Percentiles rank a stretch among this genome's conserved stretches.
Evolutionary conservation across 1,140 invertebrate genomes (phyloP).

Genomic region (Leguminivora glycinivorella): DNA sequence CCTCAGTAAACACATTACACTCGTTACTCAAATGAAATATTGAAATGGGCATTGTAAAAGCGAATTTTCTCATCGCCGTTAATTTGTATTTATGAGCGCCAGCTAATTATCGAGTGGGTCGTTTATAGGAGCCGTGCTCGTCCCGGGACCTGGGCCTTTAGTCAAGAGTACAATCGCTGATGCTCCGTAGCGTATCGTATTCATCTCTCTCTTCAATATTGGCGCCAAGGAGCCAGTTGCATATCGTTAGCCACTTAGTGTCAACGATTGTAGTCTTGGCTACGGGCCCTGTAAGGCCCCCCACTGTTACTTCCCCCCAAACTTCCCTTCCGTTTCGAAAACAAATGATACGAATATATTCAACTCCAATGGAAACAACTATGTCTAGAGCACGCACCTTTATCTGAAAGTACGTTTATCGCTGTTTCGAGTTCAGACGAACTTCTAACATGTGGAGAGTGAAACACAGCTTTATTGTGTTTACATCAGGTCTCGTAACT

Average conservation of each 20-base stretch:
- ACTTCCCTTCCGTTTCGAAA: conserved; percentile 35
- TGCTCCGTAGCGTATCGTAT: too few species aligned
- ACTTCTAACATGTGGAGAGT: conserved; percentile 29
- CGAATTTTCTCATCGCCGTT: conserved; percentile 14
- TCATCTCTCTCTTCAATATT: too few species aligned
- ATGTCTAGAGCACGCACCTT: conserved; percentile 43
- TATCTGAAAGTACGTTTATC: conserved; percentile 38
- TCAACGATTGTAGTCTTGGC: too few species aligned
- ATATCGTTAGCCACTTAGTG: too few species aligned
- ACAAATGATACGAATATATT: conserved; percentile 62
- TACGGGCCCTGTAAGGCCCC: too few species aligned
- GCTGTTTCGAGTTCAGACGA: conserved; percentile 41
- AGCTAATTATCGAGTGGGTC: conserved; percentile 40
- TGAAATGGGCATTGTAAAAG: conserved; percentile 21
- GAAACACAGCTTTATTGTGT: conserved; percentile 32
- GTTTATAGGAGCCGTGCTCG: conserved; percentile 31
- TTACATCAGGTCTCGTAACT: conserved; percentile 23
- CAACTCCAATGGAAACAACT: conserved; percentile 45
- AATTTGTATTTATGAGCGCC: conserved; percentile 29
- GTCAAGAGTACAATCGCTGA: too few species aligned
- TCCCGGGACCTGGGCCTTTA: conserved; percentile 30
- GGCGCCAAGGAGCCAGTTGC: too few species aligned
- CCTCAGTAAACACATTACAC: background rate
- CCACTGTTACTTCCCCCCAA: conserved; percentile 36
- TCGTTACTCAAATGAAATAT: conserved; percentile 17